Conservation (phyloP, 2,113 vertebrate species). For the Colossoma macropomum region DNA sequence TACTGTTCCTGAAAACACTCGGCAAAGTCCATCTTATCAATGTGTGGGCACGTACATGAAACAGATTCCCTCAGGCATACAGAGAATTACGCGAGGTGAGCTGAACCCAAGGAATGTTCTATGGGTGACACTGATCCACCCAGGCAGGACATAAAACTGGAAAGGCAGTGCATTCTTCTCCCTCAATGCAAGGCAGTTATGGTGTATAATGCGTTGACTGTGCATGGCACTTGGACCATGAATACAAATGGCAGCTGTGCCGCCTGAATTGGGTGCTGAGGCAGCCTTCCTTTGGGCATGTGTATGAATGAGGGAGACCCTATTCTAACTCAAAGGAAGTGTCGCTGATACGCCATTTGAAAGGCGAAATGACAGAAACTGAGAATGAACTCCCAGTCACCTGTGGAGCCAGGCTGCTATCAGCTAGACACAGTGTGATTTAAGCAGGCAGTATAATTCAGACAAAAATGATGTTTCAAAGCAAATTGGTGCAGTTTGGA, state of each 20-base stretch:
- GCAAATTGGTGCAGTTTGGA: too few relatives aligned
- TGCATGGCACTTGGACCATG: background rate
- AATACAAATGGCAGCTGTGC: background rate
- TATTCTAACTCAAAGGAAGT: background rate
- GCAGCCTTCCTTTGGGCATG: background rate
- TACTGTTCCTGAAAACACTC: conserved; percentile 3
- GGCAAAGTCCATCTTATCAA: background rate
- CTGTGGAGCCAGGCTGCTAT: background rate
- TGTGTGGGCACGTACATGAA: background rate
- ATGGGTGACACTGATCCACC: conserved; percentile 20
- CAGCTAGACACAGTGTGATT: background rate
- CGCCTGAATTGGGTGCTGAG: background rate
- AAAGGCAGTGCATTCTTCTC: background rate
- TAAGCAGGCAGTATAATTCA: background rate
- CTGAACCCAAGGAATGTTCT: conserved; percentile 1
- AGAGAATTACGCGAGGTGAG: conserved; percentile 7
- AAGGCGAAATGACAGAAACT: background rate
- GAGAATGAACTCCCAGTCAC: background rate
- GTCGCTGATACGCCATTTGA: background rate
- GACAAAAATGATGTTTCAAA: too few relatives aligned
- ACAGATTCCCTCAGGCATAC: conserved; percentile 5
- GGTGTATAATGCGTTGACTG: background rate
- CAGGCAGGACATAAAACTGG: background rate
- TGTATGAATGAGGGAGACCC: background rate
- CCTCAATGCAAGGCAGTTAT: background rate